Percentiles rank a stretch among this genome's conserved stretches.
These are phyloP conservation scores for Oscheius sp. DNA, from an alignment of 2,888 invertebrate species.

Conservation along the genomic window DNA sequence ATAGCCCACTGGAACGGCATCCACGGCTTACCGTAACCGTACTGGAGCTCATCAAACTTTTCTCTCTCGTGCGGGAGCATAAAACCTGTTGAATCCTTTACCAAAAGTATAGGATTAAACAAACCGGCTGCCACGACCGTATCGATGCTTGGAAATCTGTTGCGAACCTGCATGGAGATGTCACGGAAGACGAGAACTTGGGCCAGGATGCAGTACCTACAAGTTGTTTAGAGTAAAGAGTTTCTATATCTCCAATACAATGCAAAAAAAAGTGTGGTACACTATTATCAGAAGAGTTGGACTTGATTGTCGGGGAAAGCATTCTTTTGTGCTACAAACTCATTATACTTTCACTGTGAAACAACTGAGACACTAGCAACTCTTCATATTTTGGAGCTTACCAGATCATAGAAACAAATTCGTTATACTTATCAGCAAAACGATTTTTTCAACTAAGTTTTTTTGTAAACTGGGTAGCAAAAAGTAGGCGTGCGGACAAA, in stretches of 20 bases:
- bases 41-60: slow-evolving; percentile 46
- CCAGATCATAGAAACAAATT: no score
- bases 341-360: no score
- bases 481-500: no score
- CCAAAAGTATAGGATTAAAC: background rate
- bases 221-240: background rate
- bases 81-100: slow-evolving; percentile 38
- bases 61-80: slow-evolving; percentile 55
- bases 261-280: no score
- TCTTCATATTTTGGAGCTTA: no score
- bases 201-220: slow-evolving; percentile 52
- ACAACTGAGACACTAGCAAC: no score
- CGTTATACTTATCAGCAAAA: no score
- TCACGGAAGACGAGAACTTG: slow-evolving; percentile 61
- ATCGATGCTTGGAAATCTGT: slow-evolving; percentile 52
- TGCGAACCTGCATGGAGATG: slow-evolving; percentile 53
- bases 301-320: no score
- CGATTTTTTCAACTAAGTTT: no score
- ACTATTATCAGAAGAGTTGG: no score
- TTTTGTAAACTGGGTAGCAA: no score
- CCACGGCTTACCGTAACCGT: slow-evolving; percentile 65
- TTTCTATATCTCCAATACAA: background rate
- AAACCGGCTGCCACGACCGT: slow-evolving; percentile 51
- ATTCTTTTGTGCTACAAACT: no score
- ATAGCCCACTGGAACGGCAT: slow-evolving; percentile 66